Conservation (phyloP, 92 coral and sea anemone genomes). For the Phenganax subtilis region DNA sequence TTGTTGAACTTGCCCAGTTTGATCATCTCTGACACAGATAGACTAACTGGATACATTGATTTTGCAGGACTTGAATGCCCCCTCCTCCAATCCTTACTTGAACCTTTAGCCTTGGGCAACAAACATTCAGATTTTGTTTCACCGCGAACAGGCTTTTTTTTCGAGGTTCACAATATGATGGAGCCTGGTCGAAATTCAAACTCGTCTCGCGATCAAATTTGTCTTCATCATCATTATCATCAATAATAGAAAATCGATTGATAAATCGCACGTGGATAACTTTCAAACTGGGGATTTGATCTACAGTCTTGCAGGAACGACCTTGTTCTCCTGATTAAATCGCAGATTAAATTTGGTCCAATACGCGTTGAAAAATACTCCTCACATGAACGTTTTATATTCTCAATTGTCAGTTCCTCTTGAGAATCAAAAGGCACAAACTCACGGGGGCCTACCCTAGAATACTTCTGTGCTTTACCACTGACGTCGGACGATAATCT, state of each 20-base stretch:
- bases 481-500: no score
- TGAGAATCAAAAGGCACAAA: background rate
- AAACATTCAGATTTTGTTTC: background rate
- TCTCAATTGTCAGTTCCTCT: background rate
- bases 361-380: background rate
- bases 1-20: slow-evolving; percentile 27
- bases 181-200: background rate
- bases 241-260: background rate
- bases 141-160: background rate
- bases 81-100: no score
- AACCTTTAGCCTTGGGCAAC: background rate
- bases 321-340: slow-evolving; percentile 12
- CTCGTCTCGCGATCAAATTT: background rate
- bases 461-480: background rate
- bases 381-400: background rate
- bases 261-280: background rate
- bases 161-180: background rate
- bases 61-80: background rate
- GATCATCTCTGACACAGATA: slow-evolving; percentile 36
- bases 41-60: slow-evolving; percentile 26
- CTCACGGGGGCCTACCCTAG: background rate
- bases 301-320: background rate
- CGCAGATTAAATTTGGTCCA: background rate
- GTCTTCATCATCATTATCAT: background rate
- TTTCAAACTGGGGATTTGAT: slow-evolving; percentile 5